phyloP scores from a whole-genome alignment of 1,140 invertebrate genomes.

The Mycetomoellerius zeteki region DNA sequence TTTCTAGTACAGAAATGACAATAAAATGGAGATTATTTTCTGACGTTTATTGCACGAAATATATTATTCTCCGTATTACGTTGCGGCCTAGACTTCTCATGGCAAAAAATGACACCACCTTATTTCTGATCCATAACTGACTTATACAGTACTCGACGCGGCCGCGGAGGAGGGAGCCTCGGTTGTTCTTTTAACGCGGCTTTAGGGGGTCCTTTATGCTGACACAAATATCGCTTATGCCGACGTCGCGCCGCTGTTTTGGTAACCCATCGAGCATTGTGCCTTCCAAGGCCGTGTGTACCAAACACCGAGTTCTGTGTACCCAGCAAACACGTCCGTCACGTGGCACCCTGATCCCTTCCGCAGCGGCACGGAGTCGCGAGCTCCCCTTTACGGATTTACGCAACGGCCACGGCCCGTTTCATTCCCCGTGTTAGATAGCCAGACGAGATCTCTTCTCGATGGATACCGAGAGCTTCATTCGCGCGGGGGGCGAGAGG shows the following conservation, averaged over 20 bases:
- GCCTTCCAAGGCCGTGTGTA: constrained; percentile 82
- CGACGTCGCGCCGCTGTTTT: constrained; percentile 85
- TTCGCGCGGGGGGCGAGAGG: constrained; percentile 69
- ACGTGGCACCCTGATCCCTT: constrained; percentile 82
- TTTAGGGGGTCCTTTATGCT: constrained; percentile 85
- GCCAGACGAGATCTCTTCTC: constrained; percentile 55
- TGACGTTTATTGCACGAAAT: not conserved
- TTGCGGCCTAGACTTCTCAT: not conserved
- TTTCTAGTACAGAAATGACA: not conserved
- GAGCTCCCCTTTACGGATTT: constrained; percentile 78
- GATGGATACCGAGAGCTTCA: constrained; percentile 52
- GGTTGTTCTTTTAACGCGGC: constrained; percentile 85
- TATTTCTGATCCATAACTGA: constrained; percentile 39
- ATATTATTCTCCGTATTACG: not conserved
- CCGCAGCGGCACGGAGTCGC: constrained; percentile 59
- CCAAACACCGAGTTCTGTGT: constrained; percentile 84
- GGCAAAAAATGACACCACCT: constrained; percentile 16
- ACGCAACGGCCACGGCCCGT: constrained; percentile 72
- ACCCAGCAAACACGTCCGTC: constrained; percentile 85
- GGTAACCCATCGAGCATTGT: constrained; percentile 86
- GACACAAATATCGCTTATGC: constrained; percentile 87
- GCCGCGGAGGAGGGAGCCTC: constrained; percentile 12
- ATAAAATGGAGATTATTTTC: not conserved
- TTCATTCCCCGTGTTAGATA: constrained; percentile 60
- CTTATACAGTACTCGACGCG: constrained; percentile 25